Conservation (phyloP, 2,888 invertebrate species). For the Dromius quadrimaculatus region DNA sequence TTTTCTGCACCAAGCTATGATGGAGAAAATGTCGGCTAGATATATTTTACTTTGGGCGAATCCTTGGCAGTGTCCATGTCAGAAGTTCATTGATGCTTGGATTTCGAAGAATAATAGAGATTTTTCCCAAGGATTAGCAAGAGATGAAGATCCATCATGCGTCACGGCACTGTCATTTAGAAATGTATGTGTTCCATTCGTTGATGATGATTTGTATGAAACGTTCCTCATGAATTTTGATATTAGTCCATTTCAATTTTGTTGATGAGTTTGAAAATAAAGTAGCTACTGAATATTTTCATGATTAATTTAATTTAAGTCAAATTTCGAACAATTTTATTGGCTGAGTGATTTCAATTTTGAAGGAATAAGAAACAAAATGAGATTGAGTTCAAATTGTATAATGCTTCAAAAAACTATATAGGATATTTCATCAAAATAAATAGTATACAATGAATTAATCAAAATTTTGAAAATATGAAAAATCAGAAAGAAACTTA, state of each 20-base stretch:
- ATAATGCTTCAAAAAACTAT: too few species aligned
- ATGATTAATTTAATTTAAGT: not conserved
- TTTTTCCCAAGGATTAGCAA: constrained; percentile 10
- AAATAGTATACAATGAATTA: too few species aligned
- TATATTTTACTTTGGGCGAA: constrained; percentile 34
- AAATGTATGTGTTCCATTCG: constrained; percentile 41
- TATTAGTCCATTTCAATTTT: constrained; percentile 14
- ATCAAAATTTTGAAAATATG: too few species aligned
- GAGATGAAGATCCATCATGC: constrained; percentile 45
- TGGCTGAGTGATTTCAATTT: too few species aligned
- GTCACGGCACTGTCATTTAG: constrained; percentile 36
- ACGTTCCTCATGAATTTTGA: constrained; percentile 33
- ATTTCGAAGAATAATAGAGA: constrained; percentile 18
- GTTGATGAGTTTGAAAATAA: not conserved
- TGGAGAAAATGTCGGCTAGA: constrained; percentile 34
- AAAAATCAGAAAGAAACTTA: too few species aligned
- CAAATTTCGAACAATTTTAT: too few species aligned
- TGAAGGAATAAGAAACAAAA: too few species aligned
- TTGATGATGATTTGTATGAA: constrained; percentile 44
- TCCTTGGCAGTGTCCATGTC: constrained; percentile 47
- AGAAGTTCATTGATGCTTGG: constrained; percentile 23
- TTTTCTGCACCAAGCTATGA: constrained; percentile 42
- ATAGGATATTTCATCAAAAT: too few species aligned
- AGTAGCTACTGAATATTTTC: not conserved
- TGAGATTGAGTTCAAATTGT: too few species aligned